These are phyloP conservation scores for Lepidochrysops patricia DNA, from an alignment of 2,888 invertebrate genomes.

Conservation along the genomic window DNA sequence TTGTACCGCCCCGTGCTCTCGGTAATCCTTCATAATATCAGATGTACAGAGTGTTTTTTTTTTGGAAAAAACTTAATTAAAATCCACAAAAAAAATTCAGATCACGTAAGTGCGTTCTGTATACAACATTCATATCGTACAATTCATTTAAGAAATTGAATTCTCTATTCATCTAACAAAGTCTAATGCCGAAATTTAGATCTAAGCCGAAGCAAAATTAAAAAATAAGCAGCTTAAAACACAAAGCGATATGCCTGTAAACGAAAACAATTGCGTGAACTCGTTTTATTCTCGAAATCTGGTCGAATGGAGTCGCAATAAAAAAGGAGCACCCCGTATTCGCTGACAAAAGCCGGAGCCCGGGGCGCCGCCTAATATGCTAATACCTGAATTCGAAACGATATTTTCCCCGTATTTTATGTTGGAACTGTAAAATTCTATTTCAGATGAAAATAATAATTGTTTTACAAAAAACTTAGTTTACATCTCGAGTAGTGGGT, in stretches of 20 bases:
- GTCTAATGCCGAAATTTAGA: too few species aligned
- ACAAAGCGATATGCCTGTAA: conserved; percentile 1
- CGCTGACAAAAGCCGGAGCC: conserved; percentile 54
- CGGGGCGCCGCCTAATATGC: conserved; percentile 54
- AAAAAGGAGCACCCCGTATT: conserved; percentile 29
- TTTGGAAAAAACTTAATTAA: neutral
- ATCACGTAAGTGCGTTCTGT: too few species aligned
- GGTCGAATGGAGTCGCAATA: conserved; percentile 7
- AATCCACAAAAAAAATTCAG: too few species aligned
- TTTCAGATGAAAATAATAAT: neutral
- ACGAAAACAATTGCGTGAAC: neutral
- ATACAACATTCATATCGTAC: too few species aligned
- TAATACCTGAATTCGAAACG: conserved; percentile 34
- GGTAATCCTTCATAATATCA: conserved; percentile 38
- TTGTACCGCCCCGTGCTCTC: conserved; percentile 38
- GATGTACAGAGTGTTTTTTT: conserved; percentile 31
- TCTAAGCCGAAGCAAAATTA: too few species aligned
- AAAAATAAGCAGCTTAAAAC: neutral
- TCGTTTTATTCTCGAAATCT: conserved; percentile 1
- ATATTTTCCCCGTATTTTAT: neutral
- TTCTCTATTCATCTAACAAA: neutral
- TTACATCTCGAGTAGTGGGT: too few species aligned
- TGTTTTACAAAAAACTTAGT: too few species aligned
- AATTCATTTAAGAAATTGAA: neutral
- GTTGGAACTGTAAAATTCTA: neutral